phyloP scores from a whole-genome alignment of 2,888 invertebrate species.

The Abscondita cerata region DNA sequence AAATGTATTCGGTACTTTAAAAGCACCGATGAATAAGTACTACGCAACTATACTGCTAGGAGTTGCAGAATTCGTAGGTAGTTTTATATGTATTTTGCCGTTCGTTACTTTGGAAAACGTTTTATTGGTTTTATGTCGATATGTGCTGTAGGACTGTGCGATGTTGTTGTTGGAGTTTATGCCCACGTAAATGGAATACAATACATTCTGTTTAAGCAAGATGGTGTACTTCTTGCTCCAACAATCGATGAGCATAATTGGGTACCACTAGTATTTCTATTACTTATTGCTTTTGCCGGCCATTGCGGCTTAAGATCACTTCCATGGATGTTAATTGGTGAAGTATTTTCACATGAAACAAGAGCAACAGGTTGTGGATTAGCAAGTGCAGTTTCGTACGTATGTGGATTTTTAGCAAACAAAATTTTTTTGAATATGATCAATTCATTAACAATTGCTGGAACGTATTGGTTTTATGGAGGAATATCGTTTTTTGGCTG shows the following conservation, averaged over 20 bases:
- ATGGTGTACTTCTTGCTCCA: neutral
- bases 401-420: constrained; percentile 78
- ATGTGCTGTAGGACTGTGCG: constrained; percentile 70
- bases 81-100: constrained; percentile 69
- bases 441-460: constrained; percentile 68
- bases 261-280: constrained; percentile 72
- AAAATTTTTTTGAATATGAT: constrained; percentile 76
- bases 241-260: constrained; percentile 56
- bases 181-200: constrained; percentile 50
- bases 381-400: constrained; percentile 75
- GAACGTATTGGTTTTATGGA: constrained; percentile 76
- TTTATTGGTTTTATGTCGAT: constrained; percentile 72
- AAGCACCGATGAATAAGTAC: constrained; percentile 78
- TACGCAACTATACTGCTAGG: constrained; percentile 78
- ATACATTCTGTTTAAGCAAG: neutral
- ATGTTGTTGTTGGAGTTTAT: constrained; percentile 67
- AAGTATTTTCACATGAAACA: constrained; percentile 74
- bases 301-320: constrained; percentile 74
- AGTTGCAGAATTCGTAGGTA: constrained; percentile 72
- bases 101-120: constrained; percentile 78
- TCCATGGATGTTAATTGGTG: constrained; percentile 83
- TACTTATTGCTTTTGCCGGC: constrained; percentile 72
- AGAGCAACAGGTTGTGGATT: constrained; percentile 76
- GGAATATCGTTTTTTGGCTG: constrained; percentile 68
- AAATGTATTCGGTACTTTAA: constrained; percentile 72